These are phyloP conservation scores for Chromobotia macracanthus DNA, from an alignment of 2,797 vertebrate species.

Conservation along the genomic window DNA sequence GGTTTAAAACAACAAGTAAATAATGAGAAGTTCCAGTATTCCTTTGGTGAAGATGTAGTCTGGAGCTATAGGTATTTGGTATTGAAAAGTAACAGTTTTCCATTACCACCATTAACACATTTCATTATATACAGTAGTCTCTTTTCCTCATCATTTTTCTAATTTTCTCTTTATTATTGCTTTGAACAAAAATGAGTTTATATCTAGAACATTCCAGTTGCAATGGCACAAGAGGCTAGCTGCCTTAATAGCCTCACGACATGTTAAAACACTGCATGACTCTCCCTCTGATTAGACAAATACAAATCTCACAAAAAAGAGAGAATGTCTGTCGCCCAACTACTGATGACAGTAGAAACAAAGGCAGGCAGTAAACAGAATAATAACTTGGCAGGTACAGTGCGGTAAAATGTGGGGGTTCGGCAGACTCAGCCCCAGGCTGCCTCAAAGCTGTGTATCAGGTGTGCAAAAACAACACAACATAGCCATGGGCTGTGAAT, in stretches of 20 bases:
- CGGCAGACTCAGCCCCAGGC: conserved; percentile 77
- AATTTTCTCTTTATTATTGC: conserved; percentile 29
- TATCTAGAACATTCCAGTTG: conserved; percentile 54
- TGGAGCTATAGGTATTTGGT: no score
- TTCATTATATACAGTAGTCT: not conserved
- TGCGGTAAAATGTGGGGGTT: conserved; percentile 73
- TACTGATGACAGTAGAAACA: conserved; percentile 61
- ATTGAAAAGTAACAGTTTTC: no score
- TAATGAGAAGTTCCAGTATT: no score
- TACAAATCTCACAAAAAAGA: conserved; percentile 61
- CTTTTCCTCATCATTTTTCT: not conserved
- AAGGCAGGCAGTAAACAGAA: conserved; percentile 65
- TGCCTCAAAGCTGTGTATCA: conserved; percentile 31
- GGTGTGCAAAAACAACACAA: conserved; percentile 45
- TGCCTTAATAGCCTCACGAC: conserved; percentile 59
- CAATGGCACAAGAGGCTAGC: conserved; percentile 52
- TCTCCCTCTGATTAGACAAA: conserved; percentile 44
- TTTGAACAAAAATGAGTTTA: conserved; percentile 52
- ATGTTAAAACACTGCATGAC: conserved; percentile 56
- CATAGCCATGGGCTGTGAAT: conserved; percentile 16
- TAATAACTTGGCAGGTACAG: conserved; percentile 80
- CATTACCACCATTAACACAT: not conserved
- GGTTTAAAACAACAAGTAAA: no score
- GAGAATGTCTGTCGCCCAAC: conserved; percentile 47
- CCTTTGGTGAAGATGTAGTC: no score